Evolutionary conservation across 2,113 vertebrate genomes (phyloP).

Genomic region (Gnathonemus longibarbis): DNA sequence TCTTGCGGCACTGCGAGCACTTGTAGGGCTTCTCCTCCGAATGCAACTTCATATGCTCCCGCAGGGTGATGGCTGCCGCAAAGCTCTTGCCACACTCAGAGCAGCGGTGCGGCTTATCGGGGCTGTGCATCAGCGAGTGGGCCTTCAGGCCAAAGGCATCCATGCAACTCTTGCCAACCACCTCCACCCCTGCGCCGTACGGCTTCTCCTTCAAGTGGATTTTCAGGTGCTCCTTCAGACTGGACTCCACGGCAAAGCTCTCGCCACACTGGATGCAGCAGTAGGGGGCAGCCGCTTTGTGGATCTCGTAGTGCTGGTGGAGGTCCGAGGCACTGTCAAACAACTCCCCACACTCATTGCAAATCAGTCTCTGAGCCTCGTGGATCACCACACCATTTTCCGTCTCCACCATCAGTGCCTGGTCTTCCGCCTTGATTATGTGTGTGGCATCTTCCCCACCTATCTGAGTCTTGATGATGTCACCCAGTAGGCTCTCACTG

Average conservation of each 20-base stretch:
- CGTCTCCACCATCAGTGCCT: slow-evolving; percentile 66
- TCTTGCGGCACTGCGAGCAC: slow-evolving; percentile 80
- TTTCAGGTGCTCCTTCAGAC: slow-evolving; percentile 68
- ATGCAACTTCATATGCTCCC: slow-evolving; percentile 76
- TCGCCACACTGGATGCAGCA: slow-evolving; percentile 69
- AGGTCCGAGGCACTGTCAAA: slow-evolving; percentile 66
- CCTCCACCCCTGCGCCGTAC: slow-evolving; percentile 61
- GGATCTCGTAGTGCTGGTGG: slow-evolving; percentile 69
- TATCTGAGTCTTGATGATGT: slow-evolving; percentile 58
- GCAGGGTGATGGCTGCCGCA: slow-evolving; percentile 63
- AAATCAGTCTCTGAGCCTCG: slow-evolving; percentile 67
- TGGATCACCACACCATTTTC: slow-evolving; percentile 69
- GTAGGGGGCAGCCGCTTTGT: slow-evolving; percentile 65
- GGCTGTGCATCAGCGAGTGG: slow-evolving; percentile 65
- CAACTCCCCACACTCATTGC: slow-evolving; percentile 68
- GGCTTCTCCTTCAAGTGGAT: slow-evolving; percentile 70
- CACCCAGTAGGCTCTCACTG: slow-evolving; percentile 56
- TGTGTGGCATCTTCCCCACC: slow-evolving; percentile 47
- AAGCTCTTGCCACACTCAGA: slow-evolving; percentile 68
- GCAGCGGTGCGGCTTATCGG: slow-evolving; percentile 68
- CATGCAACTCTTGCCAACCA: slow-evolving; percentile 67
- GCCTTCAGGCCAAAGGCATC: slow-evolving; percentile 66
- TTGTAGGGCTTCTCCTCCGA: slow-evolving; percentile 86
- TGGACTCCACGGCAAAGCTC: slow-evolving; percentile 67
- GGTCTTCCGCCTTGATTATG: slow-evolving; percentile 62